Evolutionary conservation across 2,888 invertebrate genomes (phyloP).

Genomic region (Tetrapedia diversipes): DNA sequence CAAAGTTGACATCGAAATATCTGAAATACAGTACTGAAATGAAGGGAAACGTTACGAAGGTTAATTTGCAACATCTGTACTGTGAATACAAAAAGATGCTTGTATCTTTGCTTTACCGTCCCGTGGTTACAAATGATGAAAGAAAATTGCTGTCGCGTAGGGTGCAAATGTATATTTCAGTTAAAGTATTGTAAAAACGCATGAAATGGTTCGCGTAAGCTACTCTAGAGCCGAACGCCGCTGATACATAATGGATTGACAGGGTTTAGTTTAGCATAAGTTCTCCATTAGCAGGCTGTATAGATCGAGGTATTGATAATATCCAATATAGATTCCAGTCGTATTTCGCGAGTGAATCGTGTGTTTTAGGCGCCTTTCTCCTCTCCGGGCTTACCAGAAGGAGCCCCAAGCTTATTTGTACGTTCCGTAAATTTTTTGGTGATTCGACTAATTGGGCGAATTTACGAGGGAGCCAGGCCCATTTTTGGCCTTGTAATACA

Average conservation of each 20-base stretch:
- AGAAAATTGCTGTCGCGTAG: constrained; percentile 13
- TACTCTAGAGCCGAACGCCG: constrained; percentile 59
- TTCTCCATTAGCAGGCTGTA: constrained; percentile 77
- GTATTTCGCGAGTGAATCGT: constrained; percentile 65
- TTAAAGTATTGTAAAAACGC: constrained; percentile 40
- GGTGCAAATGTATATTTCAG: constrained; percentile 46
- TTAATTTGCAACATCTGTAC: no score
- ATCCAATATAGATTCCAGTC: constrained; percentile 77
- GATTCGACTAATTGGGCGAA: constrained; percentile 78
- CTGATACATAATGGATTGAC: constrained; percentile 74
- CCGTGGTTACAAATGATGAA: background rate
- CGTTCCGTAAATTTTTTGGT: constrained; percentile 71
- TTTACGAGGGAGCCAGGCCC: constrained; percentile 74
- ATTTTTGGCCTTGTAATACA: constrained; percentile 58
- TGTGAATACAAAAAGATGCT: no score
- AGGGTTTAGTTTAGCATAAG: constrained; percentile 74
- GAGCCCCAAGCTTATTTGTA: constrained; percentile 37
- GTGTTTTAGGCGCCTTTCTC: constrained; percentile 60
- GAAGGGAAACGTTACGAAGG: no score
- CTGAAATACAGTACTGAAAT: no score
- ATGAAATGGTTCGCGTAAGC: constrained; percentile 52
- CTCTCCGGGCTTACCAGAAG: constrained; percentile 23
- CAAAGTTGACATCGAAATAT: no score
- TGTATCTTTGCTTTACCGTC: no score
- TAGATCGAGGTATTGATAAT: constrained; percentile 77